phyloP scores from a whole-genome alignment of 2,888 invertebrate species.

The Cylloceria caligata region DNA sequence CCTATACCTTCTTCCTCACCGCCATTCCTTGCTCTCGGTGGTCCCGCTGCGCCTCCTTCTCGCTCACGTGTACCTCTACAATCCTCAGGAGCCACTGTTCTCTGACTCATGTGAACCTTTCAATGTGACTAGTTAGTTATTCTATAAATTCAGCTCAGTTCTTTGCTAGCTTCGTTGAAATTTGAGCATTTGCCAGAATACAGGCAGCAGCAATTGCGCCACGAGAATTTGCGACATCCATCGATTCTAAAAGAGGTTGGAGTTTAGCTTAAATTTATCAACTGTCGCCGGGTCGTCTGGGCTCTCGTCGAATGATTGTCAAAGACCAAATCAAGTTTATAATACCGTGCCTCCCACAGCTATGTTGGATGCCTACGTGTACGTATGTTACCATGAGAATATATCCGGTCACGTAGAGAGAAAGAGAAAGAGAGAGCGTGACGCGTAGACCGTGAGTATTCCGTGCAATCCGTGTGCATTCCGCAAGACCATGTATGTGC shows the following conservation, averaged over 20 bases:
- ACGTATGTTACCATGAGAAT: conserved; percentile 43
- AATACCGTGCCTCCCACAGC: conserved; percentile 37
- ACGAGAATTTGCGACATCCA: neutral
- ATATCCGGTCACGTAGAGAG: conserved; percentile 66
- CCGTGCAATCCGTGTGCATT: conserved; percentile 6
- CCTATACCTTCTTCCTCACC: conserved; percentile 68
- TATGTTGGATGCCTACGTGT: conserved; percentile 1
- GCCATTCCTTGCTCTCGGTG: conserved; percentile 66
- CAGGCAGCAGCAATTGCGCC: neutral
- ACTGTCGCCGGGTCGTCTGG: conserved; percentile 10
- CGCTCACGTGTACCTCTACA: neutral
- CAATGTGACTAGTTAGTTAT: neutral
- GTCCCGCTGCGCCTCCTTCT: neutral
- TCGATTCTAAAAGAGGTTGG: conserved; percentile 24
- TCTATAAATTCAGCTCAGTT: neutral
- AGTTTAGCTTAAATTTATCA: neutral
- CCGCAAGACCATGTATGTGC: conserved; percentile 17
- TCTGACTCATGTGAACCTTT: neutral
- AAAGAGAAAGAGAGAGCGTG: neutral
- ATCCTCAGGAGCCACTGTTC: conserved; percentile 16
- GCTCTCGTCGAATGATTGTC: conserved; percentile 21
- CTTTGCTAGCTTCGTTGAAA: neutral
- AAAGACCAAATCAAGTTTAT: conserved; percentile 7
- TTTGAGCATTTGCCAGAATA: neutral
- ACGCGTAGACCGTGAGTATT: conserved; percentile 13